These are phyloP conservation scores for Drosophila colorata DNA, from an alignment of 2,888 invertebrate species.

Conservation along the genomic window DNA sequence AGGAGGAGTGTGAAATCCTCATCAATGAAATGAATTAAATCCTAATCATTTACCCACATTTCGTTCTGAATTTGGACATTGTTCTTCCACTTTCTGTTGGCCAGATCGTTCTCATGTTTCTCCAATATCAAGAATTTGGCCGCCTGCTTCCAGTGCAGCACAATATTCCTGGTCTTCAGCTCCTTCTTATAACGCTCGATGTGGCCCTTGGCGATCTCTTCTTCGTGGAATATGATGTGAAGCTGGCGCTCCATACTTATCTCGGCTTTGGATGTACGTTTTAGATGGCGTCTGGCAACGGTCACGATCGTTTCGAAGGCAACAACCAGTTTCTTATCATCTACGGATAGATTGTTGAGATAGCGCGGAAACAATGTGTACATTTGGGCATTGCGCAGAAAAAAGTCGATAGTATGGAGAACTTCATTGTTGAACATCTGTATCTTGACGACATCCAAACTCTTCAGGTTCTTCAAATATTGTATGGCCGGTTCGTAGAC, in stretches of 20 bases:
- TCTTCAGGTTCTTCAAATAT: constrained; percentile 32
- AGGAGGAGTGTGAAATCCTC: too few relatives aligned
- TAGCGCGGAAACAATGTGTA: constrained; percentile 43
- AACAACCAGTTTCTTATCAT: constrained; percentile 43
- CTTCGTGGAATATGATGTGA: constrained; percentile 50
- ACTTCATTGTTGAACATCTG: constrained; percentile 43
- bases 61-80: constrained; percentile 67
- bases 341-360: constrained; percentile 17
- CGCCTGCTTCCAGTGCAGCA: constrained; percentile 55
- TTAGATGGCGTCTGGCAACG: constrained; percentile 51
- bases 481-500: constrained; percentile 32
- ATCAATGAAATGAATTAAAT: too few relatives aligned
- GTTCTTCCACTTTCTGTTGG: constrained; percentile 64
- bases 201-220: constrained; percentile 35
- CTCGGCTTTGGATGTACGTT: constrained; percentile 57
- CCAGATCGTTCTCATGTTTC: constrained; percentile 60
- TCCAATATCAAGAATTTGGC: constrained; percentile 48
- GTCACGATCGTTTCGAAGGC: constrained; percentile 45
- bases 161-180: constrained; percentile 29
- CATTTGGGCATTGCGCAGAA: constrained; percentile 43
- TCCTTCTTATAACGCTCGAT: constrained; percentile 19
- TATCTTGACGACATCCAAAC: constrained; percentile 19
- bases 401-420: constrained; percentile 50
- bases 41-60: constrained; percentile 41
- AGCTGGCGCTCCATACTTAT: constrained; percentile 61